phyloP scores from a whole-genome alignment of 2,113 vertebrate genomes.

The Neotoma lepida region DNA sequence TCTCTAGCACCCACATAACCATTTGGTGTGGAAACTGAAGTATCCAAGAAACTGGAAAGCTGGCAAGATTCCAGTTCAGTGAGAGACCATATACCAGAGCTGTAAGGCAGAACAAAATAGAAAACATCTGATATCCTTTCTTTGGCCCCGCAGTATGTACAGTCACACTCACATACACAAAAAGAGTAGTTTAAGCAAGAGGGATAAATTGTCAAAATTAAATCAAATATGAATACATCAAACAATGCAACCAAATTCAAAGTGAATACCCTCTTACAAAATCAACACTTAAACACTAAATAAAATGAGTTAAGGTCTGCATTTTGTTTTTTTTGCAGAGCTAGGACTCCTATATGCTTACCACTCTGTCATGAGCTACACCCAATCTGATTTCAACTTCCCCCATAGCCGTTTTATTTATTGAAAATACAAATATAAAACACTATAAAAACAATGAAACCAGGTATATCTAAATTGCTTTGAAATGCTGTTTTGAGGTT shows the following conservation, averaged over 20 bases:
- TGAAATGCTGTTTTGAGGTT: neutral
- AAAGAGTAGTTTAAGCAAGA: neutral
- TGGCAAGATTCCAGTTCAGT: neutral
- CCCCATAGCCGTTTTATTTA: neutral
- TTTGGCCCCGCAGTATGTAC: neutral
- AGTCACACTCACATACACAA: neutral
- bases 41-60: neutral
- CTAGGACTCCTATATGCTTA: neutral
- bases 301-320: neutral
- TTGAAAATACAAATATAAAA: neutral
- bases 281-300: neutral
- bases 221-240: neutral
- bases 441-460: neutral
- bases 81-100: neutral
- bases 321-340: neutral
- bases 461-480: neutral
- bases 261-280: neutral
- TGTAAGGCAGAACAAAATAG: neutral
- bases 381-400: neutral
- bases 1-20: neutral
- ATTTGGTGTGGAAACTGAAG: neutral
- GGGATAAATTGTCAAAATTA: neutral
- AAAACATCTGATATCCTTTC: neutral
- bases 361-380: neutral
- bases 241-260: neutral